A percentile compares a stretch with the other conserved stretches of the same genome.
Conservation (phyloP, 2,113 vertebrate genomes). For the Equus przewalskii region DNA sequence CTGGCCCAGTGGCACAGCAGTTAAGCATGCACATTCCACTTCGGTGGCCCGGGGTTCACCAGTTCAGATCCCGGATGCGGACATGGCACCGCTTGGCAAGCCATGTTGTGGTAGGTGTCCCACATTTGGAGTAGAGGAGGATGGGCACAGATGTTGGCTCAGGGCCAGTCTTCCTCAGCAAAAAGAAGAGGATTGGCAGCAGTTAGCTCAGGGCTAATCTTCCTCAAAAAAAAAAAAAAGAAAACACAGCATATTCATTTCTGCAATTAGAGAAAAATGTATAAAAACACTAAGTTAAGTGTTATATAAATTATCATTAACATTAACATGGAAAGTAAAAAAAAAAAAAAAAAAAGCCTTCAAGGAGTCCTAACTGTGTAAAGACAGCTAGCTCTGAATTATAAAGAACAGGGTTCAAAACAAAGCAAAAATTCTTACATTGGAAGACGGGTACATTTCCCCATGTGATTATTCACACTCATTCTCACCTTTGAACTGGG, state of each 20-base stretch:
- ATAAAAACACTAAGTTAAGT: background rate
- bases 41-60: too few relatives aligned
- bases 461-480: background rate
- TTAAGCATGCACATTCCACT: too few relatives aligned
- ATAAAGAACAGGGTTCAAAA: background rate
- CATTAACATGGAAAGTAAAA: background rate
- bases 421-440: background rate
- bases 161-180: too few relatives aligned
- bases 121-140: too few relatives aligned
- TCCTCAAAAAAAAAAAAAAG: background rate
- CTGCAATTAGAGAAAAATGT: background rate
- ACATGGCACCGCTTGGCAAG: too few relatives aligned
- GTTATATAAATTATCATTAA: background rate
- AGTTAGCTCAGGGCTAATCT: too few relatives aligned
- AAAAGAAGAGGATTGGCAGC: too few relatives aligned
- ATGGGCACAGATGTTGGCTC: too few relatives aligned
- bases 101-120: too few relatives aligned
- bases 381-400: background rate
- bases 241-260: background rate
- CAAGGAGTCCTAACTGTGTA: background rate
- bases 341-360: background rate
- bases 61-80: too few relatives aligned
- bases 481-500: background rate
- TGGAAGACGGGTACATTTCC: background rate
- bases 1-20: too few relatives aligned